Evolutionary conservation across 2,888 invertebrate genomes (phyloP).

Genomic region (Amiota communis): DNA sequence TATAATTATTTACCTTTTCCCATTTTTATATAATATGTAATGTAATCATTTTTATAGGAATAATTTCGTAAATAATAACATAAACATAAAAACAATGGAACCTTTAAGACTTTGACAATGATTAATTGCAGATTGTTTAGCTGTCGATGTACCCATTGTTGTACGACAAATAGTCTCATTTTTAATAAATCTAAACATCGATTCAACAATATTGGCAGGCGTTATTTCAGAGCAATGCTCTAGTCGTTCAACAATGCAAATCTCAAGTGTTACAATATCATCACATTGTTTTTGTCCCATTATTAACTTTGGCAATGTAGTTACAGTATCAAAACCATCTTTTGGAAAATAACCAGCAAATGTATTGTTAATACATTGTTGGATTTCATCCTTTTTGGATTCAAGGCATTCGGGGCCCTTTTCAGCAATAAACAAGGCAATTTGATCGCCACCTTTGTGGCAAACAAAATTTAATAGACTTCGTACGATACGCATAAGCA

Average conservation of each 20-base stretch:
- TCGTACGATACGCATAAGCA: slow-evolving; percentile 79
- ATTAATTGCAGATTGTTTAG: slow-evolving; percentile 2
- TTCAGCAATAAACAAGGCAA: slow-evolving; percentile 87
- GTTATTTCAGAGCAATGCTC: slow-evolving; percentile 44
- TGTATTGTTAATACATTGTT: slow-evolving; percentile 79
- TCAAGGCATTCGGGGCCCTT: slow-evolving; percentile 85
- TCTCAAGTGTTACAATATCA: slow-evolving; percentile 64
- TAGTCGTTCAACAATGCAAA: slow-evolving; percentile 62
- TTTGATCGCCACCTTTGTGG: slow-evolving; percentile 86
- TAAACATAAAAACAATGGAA: too few relatives aligned
- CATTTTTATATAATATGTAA: too few relatives aligned
- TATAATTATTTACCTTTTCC: too few relatives aligned
- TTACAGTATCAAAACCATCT: slow-evolving; percentile 70
- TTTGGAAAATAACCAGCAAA: slow-evolving; percentile 75
- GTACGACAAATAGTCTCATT: slow-evolving; percentile 44
- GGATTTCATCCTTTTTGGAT: slow-evolving; percentile 77
- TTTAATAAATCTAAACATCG: slow-evolving; percentile 47
- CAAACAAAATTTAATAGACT: slow-evolving; percentile 84
- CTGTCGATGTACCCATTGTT: slow-evolving; percentile 11
- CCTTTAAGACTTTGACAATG: too few relatives aligned
- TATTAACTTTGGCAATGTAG: slow-evolving; percentile 76
- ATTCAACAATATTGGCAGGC: slow-evolving; percentile 46
- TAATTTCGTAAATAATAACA: too few relatives aligned
- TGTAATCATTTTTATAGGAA: too few relatives aligned
- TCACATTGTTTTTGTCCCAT: slow-evolving; percentile 75